phyloP scores from a whole-genome alignment of 1,140 invertebrate species.

The Bradynema listronoti region DNA sequence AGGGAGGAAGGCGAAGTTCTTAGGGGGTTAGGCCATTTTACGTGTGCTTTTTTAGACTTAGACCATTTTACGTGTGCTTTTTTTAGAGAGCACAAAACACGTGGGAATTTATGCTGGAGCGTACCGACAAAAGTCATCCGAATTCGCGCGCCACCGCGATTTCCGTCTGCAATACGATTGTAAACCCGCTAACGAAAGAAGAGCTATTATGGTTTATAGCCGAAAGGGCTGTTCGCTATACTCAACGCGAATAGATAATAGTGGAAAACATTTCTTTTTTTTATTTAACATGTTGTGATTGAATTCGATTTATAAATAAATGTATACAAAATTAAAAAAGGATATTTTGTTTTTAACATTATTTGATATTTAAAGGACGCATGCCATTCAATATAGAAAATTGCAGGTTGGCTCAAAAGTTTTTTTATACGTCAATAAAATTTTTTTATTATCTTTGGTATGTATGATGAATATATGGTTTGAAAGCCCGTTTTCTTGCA shows the following conservation, averaged over 20 bases:
- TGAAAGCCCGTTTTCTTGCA: too few relatives aligned
- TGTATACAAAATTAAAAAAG: too few relatives aligned
- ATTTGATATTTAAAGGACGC: too few relatives aligned
- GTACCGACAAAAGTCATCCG: slow-evolving; percentile 92
- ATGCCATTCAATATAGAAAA: too few relatives aligned
- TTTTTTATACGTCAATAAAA: too few relatives aligned
- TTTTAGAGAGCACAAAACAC: background rate
- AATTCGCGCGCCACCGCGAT: slow-evolving; percentile 63
- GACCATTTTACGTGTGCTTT: background rate
- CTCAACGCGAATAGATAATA: background rate
- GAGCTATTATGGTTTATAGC: slow-evolving; percentile 33
- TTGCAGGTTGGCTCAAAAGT: too few relatives aligned
- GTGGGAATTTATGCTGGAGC: slow-evolving; percentile 90
- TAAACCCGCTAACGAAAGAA: slow-evolving; percentile 41
- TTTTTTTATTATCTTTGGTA: too few relatives aligned
- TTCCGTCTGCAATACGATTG: slow-evolving; percentile 44
- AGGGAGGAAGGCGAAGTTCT: slow-evolving; percentile 6
- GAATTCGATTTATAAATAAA: too few relatives aligned
- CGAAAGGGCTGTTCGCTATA: background rate
- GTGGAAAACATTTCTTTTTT: background rate
- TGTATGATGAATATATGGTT: too few relatives aligned
- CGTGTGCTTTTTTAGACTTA: background rate
- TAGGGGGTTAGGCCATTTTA: slow-evolving; percentile 56
- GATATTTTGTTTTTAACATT: too few relatives aligned
- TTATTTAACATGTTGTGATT: background rate